phyloP scores from a whole-genome alignment of 1,140 invertebrate species.

The Lepidurus couesii region DNA sequence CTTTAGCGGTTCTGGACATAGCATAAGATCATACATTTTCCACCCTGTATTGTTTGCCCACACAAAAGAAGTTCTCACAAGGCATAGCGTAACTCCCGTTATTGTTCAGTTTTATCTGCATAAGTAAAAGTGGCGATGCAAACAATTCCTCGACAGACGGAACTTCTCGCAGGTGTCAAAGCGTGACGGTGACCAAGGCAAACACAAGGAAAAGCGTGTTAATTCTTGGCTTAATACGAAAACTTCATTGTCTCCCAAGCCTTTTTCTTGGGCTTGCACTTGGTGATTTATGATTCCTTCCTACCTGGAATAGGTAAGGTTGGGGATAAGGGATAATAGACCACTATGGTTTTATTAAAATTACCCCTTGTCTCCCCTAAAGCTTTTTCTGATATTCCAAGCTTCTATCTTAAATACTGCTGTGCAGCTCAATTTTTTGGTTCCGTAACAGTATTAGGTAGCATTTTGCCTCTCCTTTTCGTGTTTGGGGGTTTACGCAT shows the following conservation, averaged over 20 bases:
- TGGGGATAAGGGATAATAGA: constrained; percentile 8
- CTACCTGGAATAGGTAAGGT: neutral
- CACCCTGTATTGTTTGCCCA: neutral
- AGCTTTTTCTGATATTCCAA: neutral
- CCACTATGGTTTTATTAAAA: constrained; percentile 22
- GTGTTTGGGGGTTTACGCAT: constrained; percentile 1
- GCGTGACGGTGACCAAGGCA: constrained; percentile 6
- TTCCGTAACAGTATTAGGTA: neutral
- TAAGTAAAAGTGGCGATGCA: constrained; percentile 16
- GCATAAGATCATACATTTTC: neutral
- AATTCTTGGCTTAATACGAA: constrained; percentile 1
- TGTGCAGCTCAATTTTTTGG: neutral
- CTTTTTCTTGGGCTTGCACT: neutral
- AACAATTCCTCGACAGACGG: neutral
- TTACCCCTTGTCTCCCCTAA: neutral
- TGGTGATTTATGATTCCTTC: constrained; percentile 16
- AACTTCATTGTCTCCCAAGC: neutral
- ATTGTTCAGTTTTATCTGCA: constrained; percentile 3
- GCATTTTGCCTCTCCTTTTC: neutral
- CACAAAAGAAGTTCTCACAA: neutral
- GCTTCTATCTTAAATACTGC: neutral
- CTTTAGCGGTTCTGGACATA: neutral
- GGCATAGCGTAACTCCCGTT: constrained; percentile 3
- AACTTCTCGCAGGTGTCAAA: constrained; percentile 1
- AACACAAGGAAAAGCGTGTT: constrained; percentile 19